A percentile compares a stretch with the other conserved stretches of the same genome.
Evolutionary conservation across 2,888 invertebrate species (phyloP).

Genomic region (Cephus nigrinus): DNA sequence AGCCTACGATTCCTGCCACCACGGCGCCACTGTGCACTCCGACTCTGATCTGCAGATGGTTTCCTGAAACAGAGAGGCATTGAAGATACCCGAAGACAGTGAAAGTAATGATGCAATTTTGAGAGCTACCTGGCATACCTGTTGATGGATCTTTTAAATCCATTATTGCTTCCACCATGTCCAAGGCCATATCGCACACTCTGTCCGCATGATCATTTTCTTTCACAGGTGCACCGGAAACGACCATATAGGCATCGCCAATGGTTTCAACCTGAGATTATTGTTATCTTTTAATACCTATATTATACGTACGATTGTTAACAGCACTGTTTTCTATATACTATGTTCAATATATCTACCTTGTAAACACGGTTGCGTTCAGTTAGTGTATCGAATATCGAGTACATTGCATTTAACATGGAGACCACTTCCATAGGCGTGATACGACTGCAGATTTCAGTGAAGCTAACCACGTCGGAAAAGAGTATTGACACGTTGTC

Average conservation of each 20-base stretch:
- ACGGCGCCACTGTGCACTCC: constrained; percentile 93
- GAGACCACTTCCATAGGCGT: constrained; percentile 98
- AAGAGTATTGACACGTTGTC: constrained; percentile 96
- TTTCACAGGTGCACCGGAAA: constrained; percentile 93
- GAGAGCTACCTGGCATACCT: constrained; percentile 66
- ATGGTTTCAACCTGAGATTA: constrained; percentile 89
- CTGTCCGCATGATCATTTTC: constrained; percentile 91
- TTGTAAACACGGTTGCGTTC: constrained; percentile 95
- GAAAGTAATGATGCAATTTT: background rate
- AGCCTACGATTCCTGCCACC: constrained; percentile 92
- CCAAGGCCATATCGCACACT: constrained; percentile 95
- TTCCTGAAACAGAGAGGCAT: constrained; percentile 67
- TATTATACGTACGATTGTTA: background rate
- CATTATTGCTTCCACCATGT: constrained; percentile 94
- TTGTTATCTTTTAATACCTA: constrained; percentile 7
- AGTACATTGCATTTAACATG: constrained; percentile 97
- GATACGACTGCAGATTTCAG: constrained; percentile 95
- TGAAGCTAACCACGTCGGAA: constrained; percentile 98
- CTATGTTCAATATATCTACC: constrained; percentile 68
- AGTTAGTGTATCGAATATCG: constrained; percentile 94
- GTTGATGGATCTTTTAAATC: constrained; percentile 94
- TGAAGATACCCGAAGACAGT: background rate
- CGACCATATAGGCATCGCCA: constrained; percentile 98
- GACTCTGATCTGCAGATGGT: constrained; percentile 84
- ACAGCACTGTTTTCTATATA: background rate